A percentile compares a stretch with the other conserved stretches of the same genome.
These are phyloP conservation scores for Apodemia mormo DNA, from an alignment of 2,888 invertebrate genomes.

Conservation along the genomic window DNA sequence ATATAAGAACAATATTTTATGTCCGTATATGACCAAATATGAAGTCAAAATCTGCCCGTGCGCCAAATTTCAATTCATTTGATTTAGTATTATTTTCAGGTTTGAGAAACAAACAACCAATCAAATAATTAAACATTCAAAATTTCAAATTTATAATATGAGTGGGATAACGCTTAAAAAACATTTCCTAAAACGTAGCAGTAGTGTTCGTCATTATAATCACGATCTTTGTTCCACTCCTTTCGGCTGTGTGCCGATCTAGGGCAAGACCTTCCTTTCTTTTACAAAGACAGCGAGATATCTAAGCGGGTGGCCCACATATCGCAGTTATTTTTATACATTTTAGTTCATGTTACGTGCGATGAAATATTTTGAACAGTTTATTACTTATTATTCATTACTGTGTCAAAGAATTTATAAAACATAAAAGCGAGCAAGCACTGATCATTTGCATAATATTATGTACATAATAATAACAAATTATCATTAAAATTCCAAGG, in stretches of 20 bases:
- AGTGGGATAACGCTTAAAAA: neutral
- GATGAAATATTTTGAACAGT: neutral
- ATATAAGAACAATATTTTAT: no score
- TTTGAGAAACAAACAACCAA: neutral
- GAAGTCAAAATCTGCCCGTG: no score
- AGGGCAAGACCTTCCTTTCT: slow-evolving; percentile 18
- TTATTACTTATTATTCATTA: neutral
- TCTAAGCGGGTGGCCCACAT: slow-evolving; percentile 18
- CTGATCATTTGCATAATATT: no score
- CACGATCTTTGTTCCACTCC: slow-evolving; percentile 18
- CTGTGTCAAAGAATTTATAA: no score
- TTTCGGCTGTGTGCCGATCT: slow-evolving; percentile 18
- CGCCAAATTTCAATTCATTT: no score
- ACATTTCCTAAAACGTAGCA: neutral
- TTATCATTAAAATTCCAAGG: no score
- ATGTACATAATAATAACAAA: no score
- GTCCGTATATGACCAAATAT: no score
- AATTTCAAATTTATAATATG: neutral
- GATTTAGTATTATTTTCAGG: no score
- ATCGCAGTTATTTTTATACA: slow-evolving; percentile 7
- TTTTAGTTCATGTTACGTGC: neutral
- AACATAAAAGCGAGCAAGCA: no score
- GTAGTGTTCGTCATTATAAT: neutral
- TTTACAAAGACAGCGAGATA: slow-evolving; percentile 8
- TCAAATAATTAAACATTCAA: neutral